phyloP scores from a whole-genome alignment of 2,797 vertebrate species.

The Enteromius paludinosus region DNA sequence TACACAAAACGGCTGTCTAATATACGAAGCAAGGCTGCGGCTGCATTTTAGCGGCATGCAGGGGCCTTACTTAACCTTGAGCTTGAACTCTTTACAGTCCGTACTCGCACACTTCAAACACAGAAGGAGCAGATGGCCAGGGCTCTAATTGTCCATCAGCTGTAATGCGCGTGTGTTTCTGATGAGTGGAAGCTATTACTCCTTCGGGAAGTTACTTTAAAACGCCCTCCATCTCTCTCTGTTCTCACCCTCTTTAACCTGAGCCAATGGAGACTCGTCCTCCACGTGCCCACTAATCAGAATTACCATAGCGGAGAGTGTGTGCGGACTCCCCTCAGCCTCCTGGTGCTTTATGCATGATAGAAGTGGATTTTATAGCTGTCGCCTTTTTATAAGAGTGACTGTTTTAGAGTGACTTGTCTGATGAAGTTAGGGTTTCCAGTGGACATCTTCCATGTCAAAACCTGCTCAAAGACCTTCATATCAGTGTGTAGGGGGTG shows the following conservation, averaged over 20 bases:
- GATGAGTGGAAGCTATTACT: constrained; percentile 53
- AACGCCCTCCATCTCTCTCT: constrained; percentile 23
- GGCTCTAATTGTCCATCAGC: constrained; percentile 75
- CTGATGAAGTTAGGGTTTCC: background rate
- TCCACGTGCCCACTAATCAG: constrained; percentile 15
- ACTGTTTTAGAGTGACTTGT: background rate
- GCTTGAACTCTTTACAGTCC: constrained; percentile 58
- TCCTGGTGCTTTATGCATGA: background rate
- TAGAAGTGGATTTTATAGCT: background rate
- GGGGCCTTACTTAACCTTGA: constrained; percentile 72
- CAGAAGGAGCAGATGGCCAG: constrained; percentile 71
- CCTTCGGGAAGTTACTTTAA: constrained; percentile 39
- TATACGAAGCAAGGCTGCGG: constrained; percentile 51
- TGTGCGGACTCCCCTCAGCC: background rate
- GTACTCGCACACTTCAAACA: constrained; percentile 64
- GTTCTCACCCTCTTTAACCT: constrained; percentile 27
- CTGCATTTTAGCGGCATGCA: constrained; percentile 16
- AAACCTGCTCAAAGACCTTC: background rate
- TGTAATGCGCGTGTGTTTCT: constrained; percentile 54
- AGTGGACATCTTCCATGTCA: background rate
- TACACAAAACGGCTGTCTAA: constrained; percentile 48
- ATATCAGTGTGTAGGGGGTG: background rate
- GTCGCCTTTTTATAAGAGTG: background rate
- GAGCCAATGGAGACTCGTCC: background rate
- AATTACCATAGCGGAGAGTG: background rate